phyloP scores from a whole-genome alignment of 2,888 invertebrate genomes.

The Phoenoteleia sp. region DNA sequence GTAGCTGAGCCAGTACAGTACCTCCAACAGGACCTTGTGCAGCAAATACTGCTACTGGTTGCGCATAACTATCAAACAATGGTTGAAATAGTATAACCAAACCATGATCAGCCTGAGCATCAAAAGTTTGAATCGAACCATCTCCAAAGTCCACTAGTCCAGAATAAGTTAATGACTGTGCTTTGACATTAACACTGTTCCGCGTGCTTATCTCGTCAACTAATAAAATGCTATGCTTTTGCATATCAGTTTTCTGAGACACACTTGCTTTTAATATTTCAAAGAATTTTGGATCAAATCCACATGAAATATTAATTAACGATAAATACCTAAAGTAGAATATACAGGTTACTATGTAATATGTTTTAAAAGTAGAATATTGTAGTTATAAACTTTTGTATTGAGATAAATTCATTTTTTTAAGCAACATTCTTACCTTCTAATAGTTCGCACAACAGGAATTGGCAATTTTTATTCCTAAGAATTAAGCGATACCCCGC shows the following conservation, averaged over 20 bases:
- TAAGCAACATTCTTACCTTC: too few relatives aligned
- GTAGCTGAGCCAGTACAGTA: not conserved
- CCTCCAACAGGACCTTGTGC: not conserved
- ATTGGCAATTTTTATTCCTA: too few relatives aligned
- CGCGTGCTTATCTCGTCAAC: too few relatives aligned
- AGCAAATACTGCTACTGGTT: not conserved
- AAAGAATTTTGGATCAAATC: not conserved
- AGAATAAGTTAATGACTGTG: not conserved
- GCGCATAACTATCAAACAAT: not conserved
- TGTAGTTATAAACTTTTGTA: too few relatives aligned
- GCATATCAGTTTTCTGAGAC: not conserved
- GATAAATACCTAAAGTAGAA: not conserved
- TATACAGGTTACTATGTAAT: too few relatives aligned
- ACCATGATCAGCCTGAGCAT: not conserved
- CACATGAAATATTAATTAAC: not conserved
- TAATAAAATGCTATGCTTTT: constrained; percentile 2
- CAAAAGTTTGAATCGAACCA: too few relatives aligned
- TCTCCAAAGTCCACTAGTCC: not conserved
- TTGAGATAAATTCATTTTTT: too few relatives aligned
- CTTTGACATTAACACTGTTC: not conserved
- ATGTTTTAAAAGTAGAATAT: too few relatives aligned
- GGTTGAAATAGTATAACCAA: not conserved
- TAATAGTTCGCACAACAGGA: too few relatives aligned
- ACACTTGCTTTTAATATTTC: not conserved
- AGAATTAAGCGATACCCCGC: too few relatives aligned